These are phyloP conservation scores for Tolmerus cingulatus DNA, from an alignment of 2,888 invertebrate genomes.

Conservation along the genomic window DNA sequence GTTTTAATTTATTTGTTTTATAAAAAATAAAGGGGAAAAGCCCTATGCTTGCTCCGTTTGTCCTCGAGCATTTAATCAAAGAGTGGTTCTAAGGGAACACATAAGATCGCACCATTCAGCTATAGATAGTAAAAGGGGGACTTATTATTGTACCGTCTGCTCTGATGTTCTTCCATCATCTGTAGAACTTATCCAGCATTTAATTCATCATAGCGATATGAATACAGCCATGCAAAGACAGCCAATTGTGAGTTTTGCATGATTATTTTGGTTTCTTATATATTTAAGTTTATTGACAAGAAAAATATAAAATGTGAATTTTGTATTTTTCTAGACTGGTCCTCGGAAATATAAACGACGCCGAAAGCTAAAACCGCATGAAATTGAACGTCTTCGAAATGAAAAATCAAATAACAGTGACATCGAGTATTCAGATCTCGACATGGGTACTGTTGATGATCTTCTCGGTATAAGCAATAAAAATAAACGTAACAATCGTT, in stretches of 20 bases:
- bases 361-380: slow-evolving; percentile 76
- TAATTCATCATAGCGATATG: slow-evolving; percentile 85
- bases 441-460: slow-evolving; percentile 62
- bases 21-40: slow-evolving; percentile 70
- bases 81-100: slow-evolving; percentile 84
- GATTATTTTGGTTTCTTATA: not conserved
- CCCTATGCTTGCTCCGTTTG: slow-evolving; percentile 89
- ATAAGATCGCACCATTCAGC: slow-evolving; percentile 87
- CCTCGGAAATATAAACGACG: slow-evolving; percentile 83
- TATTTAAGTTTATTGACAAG: not conserved
- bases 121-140: slow-evolving; percentile 74
- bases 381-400: slow-evolving; percentile 63
- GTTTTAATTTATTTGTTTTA: slow-evolving; percentile 19
- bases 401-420: slow-evolving; percentile 55
- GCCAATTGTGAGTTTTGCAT: slow-evolving; percentile 69
- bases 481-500: slow-evolving; percentile 23
- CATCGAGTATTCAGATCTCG: slow-evolving; percentile 61
- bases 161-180: slow-evolving; percentile 75
- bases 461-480: slow-evolving; percentile 55
- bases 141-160: slow-evolving; percentile 80
- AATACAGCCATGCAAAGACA: slow-evolving; percentile 83
- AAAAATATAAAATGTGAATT: not conserved
- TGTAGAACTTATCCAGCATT: slow-evolving; percentile 79
- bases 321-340: slow-evolving; percentile 66
- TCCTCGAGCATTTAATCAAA: slow-evolving; percentile 86